These are phyloP conservation scores for Holotrichia oblita DNA, from an alignment of 1,140 invertebrate genomes.

Conservation along the genomic window DNA sequence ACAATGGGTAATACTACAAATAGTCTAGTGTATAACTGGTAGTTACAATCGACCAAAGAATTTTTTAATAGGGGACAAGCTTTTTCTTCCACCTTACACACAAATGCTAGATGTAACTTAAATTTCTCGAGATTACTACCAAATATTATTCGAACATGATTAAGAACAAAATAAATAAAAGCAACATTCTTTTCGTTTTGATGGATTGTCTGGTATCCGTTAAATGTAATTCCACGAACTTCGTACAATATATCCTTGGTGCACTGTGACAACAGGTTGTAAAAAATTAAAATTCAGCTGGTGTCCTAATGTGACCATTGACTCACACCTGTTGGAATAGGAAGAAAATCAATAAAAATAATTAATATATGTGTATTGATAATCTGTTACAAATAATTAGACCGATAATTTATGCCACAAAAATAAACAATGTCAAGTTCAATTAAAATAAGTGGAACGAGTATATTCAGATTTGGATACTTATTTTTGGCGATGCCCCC, in stretches of 20 bases:
- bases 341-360: slow-evolving; percentile 25
- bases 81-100: not conserved
- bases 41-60: slow-evolving; percentile 22
- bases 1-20: slow-evolving; percentile 21
- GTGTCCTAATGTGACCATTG: slow-evolving; percentile 24
- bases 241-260: not conserved
- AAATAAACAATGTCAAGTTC: slow-evolving; percentile 9
- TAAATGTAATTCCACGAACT: not conserved
- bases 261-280: not conserved
- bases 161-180: not conserved
- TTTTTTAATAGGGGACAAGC: not conserved
- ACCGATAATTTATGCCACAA: slow-evolving; percentile 13
- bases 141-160: not conserved
- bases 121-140: not conserved
- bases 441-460: slow-evolving; percentile 8
- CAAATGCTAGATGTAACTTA: not conserved
- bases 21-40: slow-evolving; percentile 19
- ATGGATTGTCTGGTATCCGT: not conserved
- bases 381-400: slow-evolving; percentile 9
- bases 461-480: not conserved
- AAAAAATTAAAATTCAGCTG: slow-evolving; percentile 25
- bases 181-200: not conserved
- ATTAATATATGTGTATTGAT: slow-evolving; percentile 8
- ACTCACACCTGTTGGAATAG: slow-evolving; percentile 34
- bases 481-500: not conserved